Evolutionary conservation across 1,140 invertebrate species (phyloP).

Genomic region (Euglossa dilemma): DNA sequence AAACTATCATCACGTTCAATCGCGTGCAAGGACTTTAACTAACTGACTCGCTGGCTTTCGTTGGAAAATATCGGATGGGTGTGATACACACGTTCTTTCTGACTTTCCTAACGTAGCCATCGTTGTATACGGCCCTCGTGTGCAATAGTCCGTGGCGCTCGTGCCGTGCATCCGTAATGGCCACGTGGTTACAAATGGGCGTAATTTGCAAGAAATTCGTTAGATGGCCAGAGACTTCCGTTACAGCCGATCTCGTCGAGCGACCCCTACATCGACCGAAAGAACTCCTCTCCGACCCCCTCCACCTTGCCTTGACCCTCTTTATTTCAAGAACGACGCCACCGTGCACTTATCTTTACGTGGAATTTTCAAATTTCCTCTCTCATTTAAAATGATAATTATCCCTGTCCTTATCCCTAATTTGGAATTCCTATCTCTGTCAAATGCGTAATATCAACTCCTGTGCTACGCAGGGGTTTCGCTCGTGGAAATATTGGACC

Average conservation of each 20-base stretch:
- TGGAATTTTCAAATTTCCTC: slow-evolving; percentile 19
- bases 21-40: background rate
- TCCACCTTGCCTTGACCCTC: slow-evolving; percentile 45
- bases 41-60: background rate
- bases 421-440: background rate
- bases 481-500: too few relatives aligned
- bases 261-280: slow-evolving; percentile 20
- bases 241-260: slow-evolving; percentile 21
- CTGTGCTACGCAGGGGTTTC: too few relatives aligned
- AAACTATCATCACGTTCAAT: background rate
- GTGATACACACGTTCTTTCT: background rate
- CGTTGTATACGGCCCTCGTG: background rate
- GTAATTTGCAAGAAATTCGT: background rate
- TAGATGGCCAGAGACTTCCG: background rate
- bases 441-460: too few relatives aligned
- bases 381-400: slow-evolving; percentile 1
- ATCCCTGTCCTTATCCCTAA: too few relatives aligned
- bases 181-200: background rate
- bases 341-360: background rate
- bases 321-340: slow-evolving; percentile 2
- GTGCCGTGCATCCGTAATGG: background rate
- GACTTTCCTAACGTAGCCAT: slow-evolving; percentile 1
- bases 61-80: slow-evolving; percentile 14
- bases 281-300: slow-evolving; percentile 7
- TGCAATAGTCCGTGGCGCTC: background rate